Conservation (phyloP, 2,113 vertebrate species). For the Anolis carolinensis region DNA sequence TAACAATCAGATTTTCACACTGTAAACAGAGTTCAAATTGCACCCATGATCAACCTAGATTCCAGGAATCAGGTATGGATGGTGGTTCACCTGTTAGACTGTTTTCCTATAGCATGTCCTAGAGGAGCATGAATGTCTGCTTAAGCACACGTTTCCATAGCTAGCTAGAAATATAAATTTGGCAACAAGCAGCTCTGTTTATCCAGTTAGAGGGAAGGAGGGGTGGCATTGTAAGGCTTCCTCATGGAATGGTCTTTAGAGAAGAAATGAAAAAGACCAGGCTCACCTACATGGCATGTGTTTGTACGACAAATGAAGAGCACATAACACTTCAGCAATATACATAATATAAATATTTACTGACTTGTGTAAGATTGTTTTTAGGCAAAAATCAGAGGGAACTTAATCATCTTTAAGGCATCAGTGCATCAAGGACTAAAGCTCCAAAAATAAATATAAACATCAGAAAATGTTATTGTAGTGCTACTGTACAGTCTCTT, state of each 20-base stretch:
- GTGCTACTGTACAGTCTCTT: constrained; percentile 57
- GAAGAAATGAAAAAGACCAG: constrained; percentile 15
- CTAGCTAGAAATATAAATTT: neutral
- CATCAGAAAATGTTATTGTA: constrained; percentile 58
- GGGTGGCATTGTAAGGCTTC: constrained; percentile 26
- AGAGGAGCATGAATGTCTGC: constrained; percentile 3
- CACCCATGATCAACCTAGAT: constrained; percentile 51
- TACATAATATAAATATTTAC: constrained; percentile 49
- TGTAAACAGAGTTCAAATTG: constrained; percentile 49
- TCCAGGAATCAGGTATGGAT: constrained; percentile 43
- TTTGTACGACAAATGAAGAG: constrained; percentile 40
- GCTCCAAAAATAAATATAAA: constrained; percentile 67
- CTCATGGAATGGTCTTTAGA: constrained; percentile 15
- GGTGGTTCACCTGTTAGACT: neutral
- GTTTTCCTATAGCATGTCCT: neutral
- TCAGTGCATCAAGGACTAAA: constrained; percentile 76
- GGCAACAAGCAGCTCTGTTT: constrained; percentile 34
- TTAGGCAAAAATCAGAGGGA: constrained; percentile 71
- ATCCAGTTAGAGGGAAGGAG: constrained; percentile 27
- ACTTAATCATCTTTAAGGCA: constrained; percentile 81
- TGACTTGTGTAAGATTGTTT: constrained; percentile 62
- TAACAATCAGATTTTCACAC: constrained; percentile 49
- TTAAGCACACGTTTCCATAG: neutral
- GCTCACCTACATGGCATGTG: constrained; percentile 13
- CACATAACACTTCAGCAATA: constrained; percentile 52